phyloP scores from a whole-genome alignment of 2,888 invertebrate species.

The Smittia sp. region DNA sequence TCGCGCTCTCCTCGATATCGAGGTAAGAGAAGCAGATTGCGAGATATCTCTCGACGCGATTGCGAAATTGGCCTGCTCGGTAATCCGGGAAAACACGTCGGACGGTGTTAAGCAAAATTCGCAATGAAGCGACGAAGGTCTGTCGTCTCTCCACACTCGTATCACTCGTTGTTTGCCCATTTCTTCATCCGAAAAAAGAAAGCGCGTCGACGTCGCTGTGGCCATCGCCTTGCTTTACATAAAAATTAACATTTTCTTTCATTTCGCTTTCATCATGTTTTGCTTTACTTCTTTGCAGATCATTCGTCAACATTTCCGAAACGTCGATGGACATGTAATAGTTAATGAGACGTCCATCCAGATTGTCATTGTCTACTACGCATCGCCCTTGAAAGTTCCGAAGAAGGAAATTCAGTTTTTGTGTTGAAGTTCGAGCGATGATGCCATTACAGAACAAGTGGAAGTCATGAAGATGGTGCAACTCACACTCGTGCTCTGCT shows the following conservation, averaged over 20 bases:
- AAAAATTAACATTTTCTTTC: conserved; percentile 25
- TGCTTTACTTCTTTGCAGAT: conserved; percentile 26
- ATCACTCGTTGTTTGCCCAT: neutral
- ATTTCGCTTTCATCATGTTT: conserved; percentile 28
- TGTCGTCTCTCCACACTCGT: neutral
- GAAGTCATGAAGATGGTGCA: conserved; percentile 1
- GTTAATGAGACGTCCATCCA: neutral
- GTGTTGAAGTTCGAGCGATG: neutral
- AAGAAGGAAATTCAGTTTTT: conserved; percentile 8
- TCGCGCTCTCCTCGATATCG: neutral
- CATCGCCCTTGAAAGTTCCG: neutral
- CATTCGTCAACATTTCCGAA: conserved; percentile 34
- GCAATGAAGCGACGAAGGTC: neutral
- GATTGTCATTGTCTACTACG: neutral
- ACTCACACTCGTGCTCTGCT: neutral
- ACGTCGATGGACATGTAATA: conserved; percentile 9
- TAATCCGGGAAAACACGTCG: conserved; percentile 25
- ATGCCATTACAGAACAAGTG: neutral
- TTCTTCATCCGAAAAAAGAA: conserved; percentile 17
- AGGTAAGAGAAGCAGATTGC: neutral
- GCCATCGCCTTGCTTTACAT: conserved; percentile 10
- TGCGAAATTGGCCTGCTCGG: conserved; percentile 8
- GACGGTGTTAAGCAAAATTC: neutral
- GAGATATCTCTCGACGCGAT: neutral
- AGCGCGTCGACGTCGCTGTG: neutral